Base-by-base conservation (phyloP, 2,888 invertebrate species). In the Tiphia femorata region DNA sequence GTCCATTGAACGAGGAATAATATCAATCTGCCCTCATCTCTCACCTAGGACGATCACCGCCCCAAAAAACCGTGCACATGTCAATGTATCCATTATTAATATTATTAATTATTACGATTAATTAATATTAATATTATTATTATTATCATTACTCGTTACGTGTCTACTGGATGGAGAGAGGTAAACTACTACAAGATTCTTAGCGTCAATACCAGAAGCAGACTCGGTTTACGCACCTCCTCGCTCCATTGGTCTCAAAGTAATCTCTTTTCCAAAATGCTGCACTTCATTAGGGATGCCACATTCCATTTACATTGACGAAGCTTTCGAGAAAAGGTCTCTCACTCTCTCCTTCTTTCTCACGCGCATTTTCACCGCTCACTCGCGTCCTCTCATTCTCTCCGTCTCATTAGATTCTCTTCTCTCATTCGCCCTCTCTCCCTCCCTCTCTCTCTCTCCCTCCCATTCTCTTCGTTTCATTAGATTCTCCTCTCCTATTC, bases 221-320 rank as follows among this genome's bases (percentile, higher is more conserved):
- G 6, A 37, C 37, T 41, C 44, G 69, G 46, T 65, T 33, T 30
- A 54, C 60, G 60, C 58, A 17, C 70, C 69, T 49, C 43, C 55
- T 59, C 57, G 41, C 59, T 40, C 50, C 25, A 25, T 50, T 58
- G 51, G 54, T 57, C 48, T 69, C 55, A 67, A 67, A 63, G 49
- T 68, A 33, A 58, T 68, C 58, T 63, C 54, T 65, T 61, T 61
- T 71, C 73, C 72, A 80, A 80, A 80, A 81, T 81, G 80, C 79
- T 80, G 77, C 77, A 78, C 74, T 81, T 80, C 67, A 77, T 73
- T 78, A 76, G 74, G 78, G 81, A 82, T 82, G 81, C 80, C 76
- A 82, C 81, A 82, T 82, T 82, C 80, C 82, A 82, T 81, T 80
- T 82, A 82, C 81, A 82, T 81, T 81, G 82, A 82, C 77, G 82